Conservation (phyloP, 1,140 invertebrate genomes). For the Eupristina koningsbergeri region DNA sequence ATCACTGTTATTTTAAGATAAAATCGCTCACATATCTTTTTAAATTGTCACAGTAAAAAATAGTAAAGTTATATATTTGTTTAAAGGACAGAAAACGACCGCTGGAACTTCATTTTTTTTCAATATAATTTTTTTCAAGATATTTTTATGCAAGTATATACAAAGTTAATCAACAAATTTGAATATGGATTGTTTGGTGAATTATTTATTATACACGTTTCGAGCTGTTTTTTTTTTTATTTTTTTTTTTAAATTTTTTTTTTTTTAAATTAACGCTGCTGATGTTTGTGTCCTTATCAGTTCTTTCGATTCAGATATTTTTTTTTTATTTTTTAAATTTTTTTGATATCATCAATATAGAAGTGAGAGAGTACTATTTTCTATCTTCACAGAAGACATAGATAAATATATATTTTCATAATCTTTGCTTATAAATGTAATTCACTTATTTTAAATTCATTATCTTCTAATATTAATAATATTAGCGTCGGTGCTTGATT, state of each 20-base stretch:
- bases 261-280: constrained; percentile 66
- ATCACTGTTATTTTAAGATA: constrained; percentile 44
- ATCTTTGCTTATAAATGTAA: constrained; percentile 75
- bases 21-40: constrained; percentile 49
- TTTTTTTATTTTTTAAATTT: constrained; percentile 42
- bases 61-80: constrained; percentile 46
- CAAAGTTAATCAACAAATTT: constrained; percentile 58
- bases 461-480: constrained; percentile 74
- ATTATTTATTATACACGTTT: constrained; percentile 46
- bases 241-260: too few species aligned
- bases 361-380: constrained; percentile 74
- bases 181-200: constrained; percentile 53
- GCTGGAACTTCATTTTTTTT: constrained; percentile 47
- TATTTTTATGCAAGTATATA: constrained; percentile 57
- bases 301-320: constrained; percentile 56
- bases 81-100: constrained; percentile 58
- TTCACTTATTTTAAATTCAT: constrained; percentile 73
- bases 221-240: constrained; percentile 51
- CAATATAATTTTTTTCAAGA: constrained; percentile 50
- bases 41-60: constrained; percentile 39
- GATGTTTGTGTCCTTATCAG: constrained; percentile 60
- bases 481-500: constrained; percentile 73
- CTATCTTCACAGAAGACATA: constrained; percentile 78
- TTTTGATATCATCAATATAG: constrained; percentile 72
- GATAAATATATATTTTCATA: constrained; percentile 76